A percentile compares a stretch with the other conserved stretches of the same genome.
Conservation (phyloP, 2,797 vertebrate genomes). For the Pristis pectinata region DNA sequence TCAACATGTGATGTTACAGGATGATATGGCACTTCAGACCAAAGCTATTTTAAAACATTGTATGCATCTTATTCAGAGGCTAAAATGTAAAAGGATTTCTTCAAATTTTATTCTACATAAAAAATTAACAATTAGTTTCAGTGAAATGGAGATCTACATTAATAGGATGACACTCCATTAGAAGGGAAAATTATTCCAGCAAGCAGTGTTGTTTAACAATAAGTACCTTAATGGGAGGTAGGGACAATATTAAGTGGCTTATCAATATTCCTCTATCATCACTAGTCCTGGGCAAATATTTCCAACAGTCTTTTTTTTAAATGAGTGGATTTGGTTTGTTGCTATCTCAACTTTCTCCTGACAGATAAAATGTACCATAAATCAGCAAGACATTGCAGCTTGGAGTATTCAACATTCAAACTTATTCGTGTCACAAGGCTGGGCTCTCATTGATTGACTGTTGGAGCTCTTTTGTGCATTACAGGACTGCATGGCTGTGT, state of each 20-base stretch:
- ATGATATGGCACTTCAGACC: background rate
- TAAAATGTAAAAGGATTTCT: background rate
- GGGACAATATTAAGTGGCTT: background rate
- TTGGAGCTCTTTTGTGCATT: too few relatives aligned
- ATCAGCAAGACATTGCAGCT: too few relatives aligned
- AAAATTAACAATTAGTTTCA: background rate
- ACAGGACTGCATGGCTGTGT: too few relatives aligned
- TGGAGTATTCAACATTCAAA: too few relatives aligned
- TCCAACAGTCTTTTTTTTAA: background rate
- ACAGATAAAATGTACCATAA: background rate
- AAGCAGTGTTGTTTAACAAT: background rate
- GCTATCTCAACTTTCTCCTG: background rate
- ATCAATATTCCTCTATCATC: background rate
- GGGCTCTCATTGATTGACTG: too few relatives aligned
- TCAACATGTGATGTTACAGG: background rate
- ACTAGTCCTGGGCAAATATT: background rate
- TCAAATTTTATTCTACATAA: background rate
- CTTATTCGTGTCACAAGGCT: background rate
- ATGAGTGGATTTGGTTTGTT: background rate
- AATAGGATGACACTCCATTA: background rate
- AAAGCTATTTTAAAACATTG: background rate
- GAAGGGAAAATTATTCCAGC: background rate
- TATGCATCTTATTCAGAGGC: background rate
- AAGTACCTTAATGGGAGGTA: background rate
- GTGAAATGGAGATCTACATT: background rate